A percentile compares a stretch with the other conserved stretches of the same genome.
These are phyloP conservation scores for Lymantria monacha DNA, from an alignment of 2,888 invertebrate genomes.

Conservation along the genomic window DNA sequence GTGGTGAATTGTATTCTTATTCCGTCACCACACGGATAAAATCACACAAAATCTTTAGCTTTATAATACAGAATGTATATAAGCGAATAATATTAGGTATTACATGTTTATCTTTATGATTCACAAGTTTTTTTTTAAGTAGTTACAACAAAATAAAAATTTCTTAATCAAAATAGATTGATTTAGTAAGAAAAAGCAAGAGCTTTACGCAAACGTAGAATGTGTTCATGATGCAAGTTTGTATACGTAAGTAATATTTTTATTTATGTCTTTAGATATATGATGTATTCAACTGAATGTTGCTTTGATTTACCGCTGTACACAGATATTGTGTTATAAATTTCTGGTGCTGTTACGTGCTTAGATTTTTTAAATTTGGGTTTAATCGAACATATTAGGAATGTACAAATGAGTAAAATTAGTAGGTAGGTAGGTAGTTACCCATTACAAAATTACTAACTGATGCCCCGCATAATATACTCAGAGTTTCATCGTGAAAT, in stretches of 20 bases:
- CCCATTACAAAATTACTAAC: no score
- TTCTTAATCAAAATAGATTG: constrained; percentile 21
- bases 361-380: neutral
- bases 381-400: neutral
- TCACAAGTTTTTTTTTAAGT: constrained; percentile 25
- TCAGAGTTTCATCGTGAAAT: no score
- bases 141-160: constrained; percentile 35
- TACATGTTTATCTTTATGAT: constrained; percentile 10
- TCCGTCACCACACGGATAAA: no score
- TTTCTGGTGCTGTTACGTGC: neutral
- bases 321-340: neutral
- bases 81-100: no score
- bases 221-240: constrained; percentile 18
- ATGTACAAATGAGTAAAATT: no score
- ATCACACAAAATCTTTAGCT: no score
- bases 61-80: no score
- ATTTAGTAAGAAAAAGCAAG: constrained; percentile 28
- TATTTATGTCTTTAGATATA: constrained; percentile 11
- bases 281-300: constrained; percentile 9
- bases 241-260: constrained; percentile 15
- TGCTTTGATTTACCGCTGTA: constrained; percentile 3
- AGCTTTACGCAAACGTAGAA: constrained; percentile 15
- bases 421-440: no score
- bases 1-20: no score
- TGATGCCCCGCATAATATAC: no score